phyloP scores from a whole-genome alignment of 2,888 invertebrate genomes.

The Phengaris arion region DNA sequence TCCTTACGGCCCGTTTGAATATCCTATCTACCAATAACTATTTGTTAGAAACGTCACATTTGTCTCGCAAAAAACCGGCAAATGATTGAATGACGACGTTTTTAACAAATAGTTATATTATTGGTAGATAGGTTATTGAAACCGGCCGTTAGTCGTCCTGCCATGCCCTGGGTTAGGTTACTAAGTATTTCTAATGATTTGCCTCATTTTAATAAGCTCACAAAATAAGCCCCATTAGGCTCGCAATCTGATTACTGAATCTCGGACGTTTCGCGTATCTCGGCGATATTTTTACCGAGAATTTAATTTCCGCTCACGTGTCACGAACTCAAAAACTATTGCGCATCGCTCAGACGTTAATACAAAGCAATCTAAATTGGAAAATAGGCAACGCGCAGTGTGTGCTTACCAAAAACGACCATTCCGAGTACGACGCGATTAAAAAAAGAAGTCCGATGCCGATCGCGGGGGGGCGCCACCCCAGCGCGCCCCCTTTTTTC shows the following conservation, averaged over 20 bases:
- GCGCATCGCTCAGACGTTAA: constrained; percentile 78
- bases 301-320: constrained; percentile 75
- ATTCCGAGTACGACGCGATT: constrained; percentile 77
- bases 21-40: no score
- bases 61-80: no score
- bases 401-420: constrained; percentile 79
- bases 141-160: no score
- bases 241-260: background rate
- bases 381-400: constrained; percentile 79
- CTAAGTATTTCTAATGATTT: no score
- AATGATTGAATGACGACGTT: no score
- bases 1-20: no score
- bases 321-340: constrained; percentile 77
- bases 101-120: no score
- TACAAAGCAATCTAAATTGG: constrained; percentile 80
- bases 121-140: no score
- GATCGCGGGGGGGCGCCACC: constrained; percentile 70
- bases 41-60: no score
- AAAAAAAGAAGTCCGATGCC: constrained; percentile 79
- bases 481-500: constrained; percentile 59
- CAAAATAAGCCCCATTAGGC: no score
- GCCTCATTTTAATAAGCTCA: background rate
- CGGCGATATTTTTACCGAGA: constrained; percentile 50
- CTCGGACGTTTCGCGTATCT: background rate
- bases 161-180: no score